Base-by-base conservation (phyloP, 2,888 invertebrate species). In the Mythimna ferrago region DNA sequence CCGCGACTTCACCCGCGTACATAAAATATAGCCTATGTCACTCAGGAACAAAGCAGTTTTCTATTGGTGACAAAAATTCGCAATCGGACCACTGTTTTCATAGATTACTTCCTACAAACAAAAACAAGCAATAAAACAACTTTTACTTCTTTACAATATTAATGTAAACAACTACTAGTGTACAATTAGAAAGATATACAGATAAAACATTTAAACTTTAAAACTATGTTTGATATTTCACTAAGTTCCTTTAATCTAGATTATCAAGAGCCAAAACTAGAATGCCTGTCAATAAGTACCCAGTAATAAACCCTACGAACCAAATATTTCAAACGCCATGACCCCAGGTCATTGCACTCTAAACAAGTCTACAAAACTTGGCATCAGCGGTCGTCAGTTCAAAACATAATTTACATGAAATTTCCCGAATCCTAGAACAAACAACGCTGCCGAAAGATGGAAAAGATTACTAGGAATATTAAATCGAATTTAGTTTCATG, bases 301-400 rank as follows among this genome's bases (percentile, higher is more conserved):
- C 38, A 61, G 16, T 57, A 71, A 70, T 70, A 66, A 65, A 61
- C 21, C 44, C 19, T 19, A 21, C 35, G 26, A 78, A 54, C 32
- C 1, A 51, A 66, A 71, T 71, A 26, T 65, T 70, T 58, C 38
- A 35, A 63, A 57, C 48, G 57, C 54, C 67, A 19, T 74, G 68
- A 74, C 71, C 67, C 53, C 32, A 63, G 71, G 65, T 72, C 71
- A 61, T 54, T 79, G 67, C 56, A 76, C 79, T 65, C 41, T 38
- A 41, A 69, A 66, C 41, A 62, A 60, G 64, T 64, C 58, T 44
- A 54, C 48, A 56, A 70, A 76, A 71, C 81, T 82, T 73, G 78
- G 80, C 86, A 82, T 71, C 82, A 75, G 68, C 79, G 71, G 56
- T 71, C 82, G 81, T 76, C 74, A 76, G 78, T 71, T 81, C 79